phyloP scores from a whole-genome alignment of 2,113 vertebrate genomes.

The Hippotragus niger region DNA sequence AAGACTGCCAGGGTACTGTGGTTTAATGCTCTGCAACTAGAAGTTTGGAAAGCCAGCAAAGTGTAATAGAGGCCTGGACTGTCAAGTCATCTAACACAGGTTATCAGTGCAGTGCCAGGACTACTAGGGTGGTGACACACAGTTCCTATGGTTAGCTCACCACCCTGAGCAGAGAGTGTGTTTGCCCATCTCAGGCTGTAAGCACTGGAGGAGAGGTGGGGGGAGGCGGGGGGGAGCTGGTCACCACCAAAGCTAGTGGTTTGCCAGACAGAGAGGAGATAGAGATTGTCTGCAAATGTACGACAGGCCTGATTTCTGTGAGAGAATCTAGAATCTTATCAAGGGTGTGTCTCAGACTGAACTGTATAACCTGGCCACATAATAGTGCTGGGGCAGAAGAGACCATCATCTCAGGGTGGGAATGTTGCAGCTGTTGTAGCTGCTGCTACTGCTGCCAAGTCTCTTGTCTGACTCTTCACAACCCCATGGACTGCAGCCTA shows the following conservation, averaged over 20 bases:
- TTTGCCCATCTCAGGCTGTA: background rate
- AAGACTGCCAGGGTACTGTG: background rate
- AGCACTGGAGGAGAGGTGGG: background rate
- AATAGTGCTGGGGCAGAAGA: background rate
- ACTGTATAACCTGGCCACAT: background rate
- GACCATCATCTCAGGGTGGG: background rate
- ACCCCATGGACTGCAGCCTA: too few species aligned
- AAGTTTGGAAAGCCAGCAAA: background rate
- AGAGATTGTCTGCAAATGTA: background rate
- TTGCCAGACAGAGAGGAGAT: background rate
- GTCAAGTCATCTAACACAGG: background rate
- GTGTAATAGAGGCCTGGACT: background rate
- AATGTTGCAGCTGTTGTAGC: background rate
- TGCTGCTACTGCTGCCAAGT: too few species aligned
- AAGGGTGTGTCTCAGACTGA: background rate
- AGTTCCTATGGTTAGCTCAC: background rate
- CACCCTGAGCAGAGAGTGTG: background rate
- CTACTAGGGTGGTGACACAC: too few species aligned
- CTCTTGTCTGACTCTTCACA: too few species aligned
- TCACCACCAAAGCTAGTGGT: background rate
- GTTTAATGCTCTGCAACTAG: background rate
- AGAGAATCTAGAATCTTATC: background rate
- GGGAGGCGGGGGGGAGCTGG: background rate
- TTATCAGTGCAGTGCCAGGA: background rate
- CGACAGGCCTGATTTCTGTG: too few species aligned